These are phyloP conservation scores for Natrix natrix DNA, from an alignment of 2,797 vertebrate species.

Conservation along the genomic window DNA sequence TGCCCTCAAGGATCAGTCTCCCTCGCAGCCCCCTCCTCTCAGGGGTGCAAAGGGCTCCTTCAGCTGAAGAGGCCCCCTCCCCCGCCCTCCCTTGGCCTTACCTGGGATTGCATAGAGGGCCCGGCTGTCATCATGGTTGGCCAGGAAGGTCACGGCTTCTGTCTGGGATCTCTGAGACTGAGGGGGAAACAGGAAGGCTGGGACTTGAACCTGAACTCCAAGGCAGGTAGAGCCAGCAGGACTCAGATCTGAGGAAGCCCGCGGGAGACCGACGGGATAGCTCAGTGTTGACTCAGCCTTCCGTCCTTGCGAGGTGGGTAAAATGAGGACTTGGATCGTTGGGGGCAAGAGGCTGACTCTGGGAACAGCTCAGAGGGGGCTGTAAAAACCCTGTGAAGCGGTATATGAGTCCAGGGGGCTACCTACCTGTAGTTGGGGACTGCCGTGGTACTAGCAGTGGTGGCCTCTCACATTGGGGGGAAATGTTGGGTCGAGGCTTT, in stretches of 20 bases:
- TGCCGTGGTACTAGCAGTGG: background rate
- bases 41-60: background rate
- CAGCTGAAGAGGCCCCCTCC: background rate
- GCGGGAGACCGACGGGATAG: background rate
- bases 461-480: background rate
- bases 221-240: background rate
- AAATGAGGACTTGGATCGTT: too few species aligned
- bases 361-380: too few species aligned
- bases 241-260: background rate
- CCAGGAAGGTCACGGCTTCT: slow-evolving; percentile 95
- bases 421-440: background rate
- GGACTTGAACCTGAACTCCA: background rate
- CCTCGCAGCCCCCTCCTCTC: background rate
- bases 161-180: slow-evolving; percentile 99
- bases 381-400: too few species aligned
- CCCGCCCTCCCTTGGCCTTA: slow-evolving; percentile 53
- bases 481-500: background rate
- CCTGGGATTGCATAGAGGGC: slow-evolving; percentile 98
- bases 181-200: slow-evolving; percentile 22
- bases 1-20: background rate
- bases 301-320: too few species aligned
- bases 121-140: slow-evolving; percentile 97
- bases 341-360: too few species aligned
- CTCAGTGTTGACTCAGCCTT: too few species aligned
- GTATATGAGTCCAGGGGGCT: too few species aligned